phyloP scores from a whole-genome alignment of 2,888 invertebrate species.

The Zhuqinia jingwanae region DNA sequence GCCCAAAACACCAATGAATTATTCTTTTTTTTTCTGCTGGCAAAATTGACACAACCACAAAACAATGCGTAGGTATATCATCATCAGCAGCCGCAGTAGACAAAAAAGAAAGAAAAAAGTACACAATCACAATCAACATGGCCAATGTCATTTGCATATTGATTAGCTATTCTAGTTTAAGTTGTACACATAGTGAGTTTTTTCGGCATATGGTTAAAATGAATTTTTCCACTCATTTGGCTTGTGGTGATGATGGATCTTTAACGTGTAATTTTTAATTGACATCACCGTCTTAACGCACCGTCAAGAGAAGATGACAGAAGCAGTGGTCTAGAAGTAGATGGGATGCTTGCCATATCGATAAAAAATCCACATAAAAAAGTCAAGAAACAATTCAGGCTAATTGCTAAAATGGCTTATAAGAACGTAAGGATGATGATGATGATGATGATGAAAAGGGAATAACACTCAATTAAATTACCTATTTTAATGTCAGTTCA shows the following conservation, averaged over 20 bases:
- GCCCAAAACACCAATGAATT: not conserved
- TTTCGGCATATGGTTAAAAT: conserved; percentile 34
- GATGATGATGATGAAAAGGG: not conserved
- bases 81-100: not conserved
- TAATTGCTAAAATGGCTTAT: conserved; percentile 46
- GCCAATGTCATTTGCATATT: conserved; percentile 46
- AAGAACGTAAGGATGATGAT: conserved; percentile 17
- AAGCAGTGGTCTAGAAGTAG: not conserved
- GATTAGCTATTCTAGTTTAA: conserved; percentile 47
- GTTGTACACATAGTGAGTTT: conserved; percentile 33
- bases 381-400: conserved; percentile 37
- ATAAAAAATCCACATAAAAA: conserved; percentile 35
- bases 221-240: conserved; percentile 28
- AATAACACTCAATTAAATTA: conserved; percentile 35
- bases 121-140: too few relatives aligned
- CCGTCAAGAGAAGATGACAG: too few relatives aligned
- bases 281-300: not conserved
- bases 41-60: too few relatives aligned
- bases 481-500: conserved; percentile 47
- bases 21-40: too few relatives aligned
- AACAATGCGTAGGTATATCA: too few relatives aligned
- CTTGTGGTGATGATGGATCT: conserved; percentile 2
- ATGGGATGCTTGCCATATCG: conserved; percentile 35
- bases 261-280: conserved; percentile 37
- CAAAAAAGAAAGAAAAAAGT: too few relatives aligned